phyloP scores from a whole-genome alignment of 2,113 vertebrate genomes.

The Murina feae region DNA sequence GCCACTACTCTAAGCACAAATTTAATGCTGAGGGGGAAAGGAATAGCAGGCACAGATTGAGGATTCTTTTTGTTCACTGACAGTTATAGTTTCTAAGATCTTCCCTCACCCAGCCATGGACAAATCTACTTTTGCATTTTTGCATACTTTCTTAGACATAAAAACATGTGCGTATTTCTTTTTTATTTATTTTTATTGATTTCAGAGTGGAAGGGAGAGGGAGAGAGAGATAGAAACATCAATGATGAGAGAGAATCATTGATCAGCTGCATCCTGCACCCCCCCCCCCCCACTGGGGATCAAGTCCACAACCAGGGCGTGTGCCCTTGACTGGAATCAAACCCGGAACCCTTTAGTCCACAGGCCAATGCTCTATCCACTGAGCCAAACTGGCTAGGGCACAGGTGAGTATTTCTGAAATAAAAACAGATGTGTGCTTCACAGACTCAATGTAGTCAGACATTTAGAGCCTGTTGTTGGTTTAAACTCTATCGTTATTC shows the following conservation, averaged over 20 bases:
- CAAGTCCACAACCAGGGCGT: no score
- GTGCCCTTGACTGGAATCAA: no score
- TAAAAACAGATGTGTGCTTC: background rate
- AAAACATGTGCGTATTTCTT: background rate
- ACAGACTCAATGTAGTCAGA: background rate
- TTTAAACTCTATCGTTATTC: background rate
- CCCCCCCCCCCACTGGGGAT: no score
- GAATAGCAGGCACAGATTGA: background rate
- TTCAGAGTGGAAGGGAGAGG: no score
- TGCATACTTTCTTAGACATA: background rate
- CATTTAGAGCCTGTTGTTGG: background rate
- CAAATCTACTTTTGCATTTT: background rate
- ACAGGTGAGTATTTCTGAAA: background rate
- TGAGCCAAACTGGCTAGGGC: no score
- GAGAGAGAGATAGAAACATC: no score
- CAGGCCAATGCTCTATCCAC: no score
- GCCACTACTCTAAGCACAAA: background rate
- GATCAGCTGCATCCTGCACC: no score
- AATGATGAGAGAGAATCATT: no score
- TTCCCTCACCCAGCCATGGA: background rate
- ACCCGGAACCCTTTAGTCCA: no score
- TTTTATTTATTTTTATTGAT: no score
- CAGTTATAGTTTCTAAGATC: background rate
- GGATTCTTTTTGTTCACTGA: background rate
- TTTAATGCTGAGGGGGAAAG: background rate